Base-by-base conservation (phyloP, 2,888 invertebrate species). In the Limenitis camilla region DNA sequence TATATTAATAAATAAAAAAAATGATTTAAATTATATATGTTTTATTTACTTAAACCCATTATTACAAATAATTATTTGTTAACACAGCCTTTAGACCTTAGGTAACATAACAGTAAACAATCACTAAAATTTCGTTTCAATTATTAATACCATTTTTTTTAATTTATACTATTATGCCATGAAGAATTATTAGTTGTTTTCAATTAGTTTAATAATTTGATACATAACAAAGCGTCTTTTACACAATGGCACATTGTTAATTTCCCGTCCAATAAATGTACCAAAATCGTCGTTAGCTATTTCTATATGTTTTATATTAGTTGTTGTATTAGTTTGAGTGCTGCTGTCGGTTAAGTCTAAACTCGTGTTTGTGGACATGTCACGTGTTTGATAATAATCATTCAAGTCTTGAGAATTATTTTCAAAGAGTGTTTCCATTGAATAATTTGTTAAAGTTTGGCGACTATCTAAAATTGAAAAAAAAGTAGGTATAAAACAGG, bases 251-350 rank as follows among this genome's bases (percentile, higher is more conserved):
- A 52, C 46, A 52, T 52, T 52, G 10, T 19, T 9, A 41, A 52
- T 33, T 52, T 52, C 52, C 35, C 46, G 35, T 52, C 52, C 52
- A 52, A 46, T 52, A 46, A 52, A 52, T 40, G 36, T 40, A 40
- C 52, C 52, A 52, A 52, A 52, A 33, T 36, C 19, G 45, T 52
- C 52, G 52, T 52, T 52, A 40, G 52, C 52, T 40, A 27, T 52
- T 29, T 52, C 35, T 46, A 52, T 52, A 46, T 52, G 28, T n/a
- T 52, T 52, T 32, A 41, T 9, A 35, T 35, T 9, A 52, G 41
- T 47, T 52, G 46, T 52, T 39, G 40, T 36, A 41, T 53, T 53
- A 49, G 53, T 53, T 53, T 53, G 53, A 49, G 53, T 53, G 53
- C 53, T 44, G 45, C 53, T 53, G 33, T 53, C 49, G 36, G 49